Conservation (phyloP, 2,797 vertebrate species). For the Pangasius krempfi region DNA sequence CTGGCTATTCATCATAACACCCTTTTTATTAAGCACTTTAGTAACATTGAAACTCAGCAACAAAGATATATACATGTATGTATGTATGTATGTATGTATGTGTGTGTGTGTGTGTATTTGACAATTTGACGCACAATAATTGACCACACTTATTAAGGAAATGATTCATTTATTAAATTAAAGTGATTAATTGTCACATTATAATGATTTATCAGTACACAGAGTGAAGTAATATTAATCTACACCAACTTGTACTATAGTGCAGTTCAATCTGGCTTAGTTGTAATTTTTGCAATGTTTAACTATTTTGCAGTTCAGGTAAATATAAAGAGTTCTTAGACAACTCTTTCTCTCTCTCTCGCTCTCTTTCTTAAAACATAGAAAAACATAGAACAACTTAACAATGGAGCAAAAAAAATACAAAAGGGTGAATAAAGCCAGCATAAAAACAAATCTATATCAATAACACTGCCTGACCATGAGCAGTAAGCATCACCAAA, state of each 20-base stretch:
- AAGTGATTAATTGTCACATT: not conserved
- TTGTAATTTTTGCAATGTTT: not conserved
- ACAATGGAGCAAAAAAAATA: not conserved
- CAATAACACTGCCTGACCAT: slow-evolving; percentile 9
- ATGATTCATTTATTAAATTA: not conserved
- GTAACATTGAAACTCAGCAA: too few species aligned
- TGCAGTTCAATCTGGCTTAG: not conserved
- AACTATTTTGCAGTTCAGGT: not conserved
- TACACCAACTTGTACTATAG: not conserved
- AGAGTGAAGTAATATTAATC: not conserved
- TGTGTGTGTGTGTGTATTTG: too few species aligned
- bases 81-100: not conserved
- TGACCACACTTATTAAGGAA: not conserved
- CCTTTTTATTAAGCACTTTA: not conserved
- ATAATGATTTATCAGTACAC: not conserved
- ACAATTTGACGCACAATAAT: not conserved
- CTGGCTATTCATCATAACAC: too few species aligned
- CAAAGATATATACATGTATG: not conserved
- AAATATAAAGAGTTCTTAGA: not conserved
- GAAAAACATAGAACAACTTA: not conserved
- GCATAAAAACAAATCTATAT: not conserved
- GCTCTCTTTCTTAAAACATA: not conserved
- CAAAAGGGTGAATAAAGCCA: not conserved
- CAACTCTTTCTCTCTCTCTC: not conserved
- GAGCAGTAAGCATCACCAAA: slow-evolving; percentile 38